A percentile compares a stretch with the other conserved stretches of the same genome.
Conservation (phyloP, 2,797 vertebrate genomes). For the Melanotaenia boesemani region DNA sequence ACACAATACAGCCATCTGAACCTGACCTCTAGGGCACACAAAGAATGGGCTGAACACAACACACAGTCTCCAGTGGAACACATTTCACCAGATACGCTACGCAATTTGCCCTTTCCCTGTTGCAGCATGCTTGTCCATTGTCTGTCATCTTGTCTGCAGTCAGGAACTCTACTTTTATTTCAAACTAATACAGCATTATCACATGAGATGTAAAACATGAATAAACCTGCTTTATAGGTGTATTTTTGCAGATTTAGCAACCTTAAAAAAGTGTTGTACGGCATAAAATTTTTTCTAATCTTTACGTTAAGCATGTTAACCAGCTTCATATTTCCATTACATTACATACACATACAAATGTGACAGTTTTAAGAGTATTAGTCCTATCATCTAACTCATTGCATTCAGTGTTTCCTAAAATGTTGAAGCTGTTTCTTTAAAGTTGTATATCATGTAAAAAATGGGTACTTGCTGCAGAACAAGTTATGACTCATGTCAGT, state of each 20-base stretch:
- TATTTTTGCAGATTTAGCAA: not conserved
- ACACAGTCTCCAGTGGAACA: not conserved
- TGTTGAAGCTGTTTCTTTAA: constrained; percentile 2
- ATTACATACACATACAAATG: not conserved
- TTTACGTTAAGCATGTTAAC: not conserved
- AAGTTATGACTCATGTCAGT: constrained; percentile 1
- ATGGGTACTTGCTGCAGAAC: not conserved
- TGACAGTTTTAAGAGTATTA: not conserved
- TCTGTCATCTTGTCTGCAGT: not conserved
- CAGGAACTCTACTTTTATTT: not conserved
- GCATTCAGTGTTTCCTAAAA: not conserved
- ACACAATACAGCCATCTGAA: not conserved
- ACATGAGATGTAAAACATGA: not conserved
- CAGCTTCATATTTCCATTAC: not conserved
- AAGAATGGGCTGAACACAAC: not conserved
- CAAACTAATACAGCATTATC: not conserved
- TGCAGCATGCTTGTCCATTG: not conserved
- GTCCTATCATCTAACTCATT: not conserved
- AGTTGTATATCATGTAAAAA: constrained; percentile 1
- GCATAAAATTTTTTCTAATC: not conserved
- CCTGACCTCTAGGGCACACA: not conserved
- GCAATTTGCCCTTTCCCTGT: not conserved
- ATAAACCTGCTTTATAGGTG: not conserved
- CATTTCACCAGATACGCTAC: not conserved
- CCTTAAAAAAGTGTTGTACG: not conserved